Evolutionary conservation across 2,113 vertebrate genomes (phyloP).

Genomic region (Lepidothrix coronata): DNA sequence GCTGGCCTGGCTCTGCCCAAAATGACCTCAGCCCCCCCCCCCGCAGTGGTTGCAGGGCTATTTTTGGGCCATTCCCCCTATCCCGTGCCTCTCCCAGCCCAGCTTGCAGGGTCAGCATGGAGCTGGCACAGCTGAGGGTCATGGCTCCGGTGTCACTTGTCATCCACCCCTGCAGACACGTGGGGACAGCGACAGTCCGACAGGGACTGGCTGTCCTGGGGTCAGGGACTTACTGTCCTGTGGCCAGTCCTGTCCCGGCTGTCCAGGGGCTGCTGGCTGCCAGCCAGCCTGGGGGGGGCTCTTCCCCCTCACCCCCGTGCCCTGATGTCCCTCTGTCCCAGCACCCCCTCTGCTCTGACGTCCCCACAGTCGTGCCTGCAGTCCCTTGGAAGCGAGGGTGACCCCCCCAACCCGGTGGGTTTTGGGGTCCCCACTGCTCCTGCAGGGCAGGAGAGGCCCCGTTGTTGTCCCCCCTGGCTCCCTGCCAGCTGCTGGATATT

Average conservation of each 20-base stretch:
- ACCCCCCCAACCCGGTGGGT: rapidly evolving
- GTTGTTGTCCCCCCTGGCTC: not conserved
- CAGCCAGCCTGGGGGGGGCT: not conserved
- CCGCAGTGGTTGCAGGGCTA: not conserved
- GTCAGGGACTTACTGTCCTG: not conserved
- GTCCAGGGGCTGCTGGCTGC: not conserved
- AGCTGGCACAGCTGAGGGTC: not conserved
- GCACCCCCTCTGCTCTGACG: not conserved
- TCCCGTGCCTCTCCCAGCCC: not conserved
- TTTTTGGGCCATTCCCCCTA: conserved; percentile 11
- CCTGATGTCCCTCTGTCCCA: not conserved
- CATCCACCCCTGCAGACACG: not conserved
- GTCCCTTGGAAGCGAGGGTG: not conserved
- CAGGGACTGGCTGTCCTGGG: conserved; percentile 1
- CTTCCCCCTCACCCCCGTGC: not conserved
- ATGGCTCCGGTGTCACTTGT: conserved; percentile 17
- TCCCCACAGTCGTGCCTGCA: rapidly evolving
- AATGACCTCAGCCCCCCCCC: not conserved
- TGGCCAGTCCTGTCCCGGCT: rapidly evolving
- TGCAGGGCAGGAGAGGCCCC: rapidly evolving
- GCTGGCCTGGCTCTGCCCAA: not conserved
- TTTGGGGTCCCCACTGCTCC: rapidly evolving
- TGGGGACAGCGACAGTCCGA: not conserved
- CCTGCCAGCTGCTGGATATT: not conserved
- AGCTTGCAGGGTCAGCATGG: not conserved